Conservation (phyloP, 1,140 invertebrate species). For the Papilio polytes region DNA sequence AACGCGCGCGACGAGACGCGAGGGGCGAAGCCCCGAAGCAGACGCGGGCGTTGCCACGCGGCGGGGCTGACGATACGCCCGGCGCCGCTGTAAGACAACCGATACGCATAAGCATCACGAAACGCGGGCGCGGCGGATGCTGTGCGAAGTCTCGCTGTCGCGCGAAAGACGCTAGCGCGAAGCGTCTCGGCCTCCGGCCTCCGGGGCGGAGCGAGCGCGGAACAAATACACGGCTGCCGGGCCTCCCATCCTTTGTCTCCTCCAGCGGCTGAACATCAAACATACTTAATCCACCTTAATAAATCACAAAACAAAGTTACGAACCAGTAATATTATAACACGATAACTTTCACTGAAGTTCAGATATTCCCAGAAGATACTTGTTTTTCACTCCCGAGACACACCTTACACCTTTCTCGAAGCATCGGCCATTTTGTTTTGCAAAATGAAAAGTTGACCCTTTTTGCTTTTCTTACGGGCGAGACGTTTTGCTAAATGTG, state of each 20-base stretch:
- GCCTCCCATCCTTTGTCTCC: slow-evolving; percentile 56
- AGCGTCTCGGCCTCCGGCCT: slow-evolving; percentile 67
- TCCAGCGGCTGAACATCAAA: slow-evolving; percentile 73
- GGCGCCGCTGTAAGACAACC: slow-evolving; percentile 78
- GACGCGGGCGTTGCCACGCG: slow-evolving; percentile 70
- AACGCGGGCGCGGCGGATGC: slow-evolving; percentile 70
- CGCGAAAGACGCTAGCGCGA: slow-evolving; percentile 58
- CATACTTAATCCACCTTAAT: slow-evolving; percentile 79
- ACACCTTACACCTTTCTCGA: slow-evolving; percentile 79
- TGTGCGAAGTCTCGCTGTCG: slow-evolving; percentile 49
- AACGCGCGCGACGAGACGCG: slow-evolving; percentile 78
- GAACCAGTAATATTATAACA: slow-evolving; percentile 77
- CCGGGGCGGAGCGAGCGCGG: slow-evolving; percentile 75
- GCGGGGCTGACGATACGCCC: slow-evolving; percentile 69
- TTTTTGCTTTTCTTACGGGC: slow-evolving; percentile 25
- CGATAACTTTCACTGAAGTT: slow-evolving; percentile 80
- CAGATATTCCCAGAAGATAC: slow-evolving; percentile 62
- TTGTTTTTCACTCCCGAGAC: slow-evolving; percentile 72
- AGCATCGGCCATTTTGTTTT: slow-evolving; percentile 80
- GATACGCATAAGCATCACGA: slow-evolving; percentile 73
- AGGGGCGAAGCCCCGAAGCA: slow-evolving; percentile 73
- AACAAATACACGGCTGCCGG: slow-evolving; percentile 58
- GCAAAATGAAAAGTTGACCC: slow-evolving; percentile 21
- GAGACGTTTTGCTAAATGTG: slow-evolving; percentile 35
- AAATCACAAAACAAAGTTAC: slow-evolving; percentile 82